phyloP scores from a whole-genome alignment of 2,888 invertebrate genomes.

The Chirona hameri region DNA sequence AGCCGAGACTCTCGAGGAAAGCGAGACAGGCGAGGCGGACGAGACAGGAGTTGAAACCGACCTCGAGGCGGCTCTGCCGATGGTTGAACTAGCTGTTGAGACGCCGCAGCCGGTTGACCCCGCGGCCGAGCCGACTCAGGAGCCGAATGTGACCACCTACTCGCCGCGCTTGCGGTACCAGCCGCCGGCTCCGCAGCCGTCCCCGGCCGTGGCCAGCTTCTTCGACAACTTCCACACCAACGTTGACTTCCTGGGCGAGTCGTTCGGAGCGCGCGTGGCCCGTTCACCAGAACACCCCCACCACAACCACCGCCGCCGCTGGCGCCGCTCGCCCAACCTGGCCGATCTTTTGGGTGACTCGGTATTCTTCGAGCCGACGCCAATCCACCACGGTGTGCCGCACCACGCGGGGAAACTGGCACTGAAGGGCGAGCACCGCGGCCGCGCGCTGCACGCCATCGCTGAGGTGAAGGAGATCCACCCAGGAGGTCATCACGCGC shows the following conservation, averaged over 20 bases:
- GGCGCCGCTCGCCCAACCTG: slow-evolving; percentile 9
- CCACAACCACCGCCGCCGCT: neutral
- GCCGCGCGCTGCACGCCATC: neutral
- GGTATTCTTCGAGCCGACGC: neutral
- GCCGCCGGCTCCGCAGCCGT: neutral
- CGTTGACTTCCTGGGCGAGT: neutral
- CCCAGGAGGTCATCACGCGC: neutral
- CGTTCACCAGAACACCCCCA: neutral
- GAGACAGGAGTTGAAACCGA: neutral
- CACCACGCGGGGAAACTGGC: slow-evolving; percentile 10
- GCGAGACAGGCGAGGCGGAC: neutral
- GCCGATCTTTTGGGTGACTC: neutral
- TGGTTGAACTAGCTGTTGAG: neutral
- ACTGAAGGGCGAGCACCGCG: neutral
- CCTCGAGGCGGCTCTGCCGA: neutral
- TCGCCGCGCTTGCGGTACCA: neutral
- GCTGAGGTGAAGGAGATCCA: neutral
- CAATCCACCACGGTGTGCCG: neutral
- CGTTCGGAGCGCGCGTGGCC: neutral
- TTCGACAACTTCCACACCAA: neutral
- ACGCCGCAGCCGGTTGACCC: neutral
- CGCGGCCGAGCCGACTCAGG: neutral
- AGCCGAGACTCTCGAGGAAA: no score
- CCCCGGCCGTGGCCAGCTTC: neutral
- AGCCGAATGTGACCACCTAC: neutral